Percentiles rank a stretch among this genome's conserved stretches.
Evolutionary conservation across 2,797 vertebrate genomes (phyloP).

Genomic region (Nothura maculosa): DNA sequence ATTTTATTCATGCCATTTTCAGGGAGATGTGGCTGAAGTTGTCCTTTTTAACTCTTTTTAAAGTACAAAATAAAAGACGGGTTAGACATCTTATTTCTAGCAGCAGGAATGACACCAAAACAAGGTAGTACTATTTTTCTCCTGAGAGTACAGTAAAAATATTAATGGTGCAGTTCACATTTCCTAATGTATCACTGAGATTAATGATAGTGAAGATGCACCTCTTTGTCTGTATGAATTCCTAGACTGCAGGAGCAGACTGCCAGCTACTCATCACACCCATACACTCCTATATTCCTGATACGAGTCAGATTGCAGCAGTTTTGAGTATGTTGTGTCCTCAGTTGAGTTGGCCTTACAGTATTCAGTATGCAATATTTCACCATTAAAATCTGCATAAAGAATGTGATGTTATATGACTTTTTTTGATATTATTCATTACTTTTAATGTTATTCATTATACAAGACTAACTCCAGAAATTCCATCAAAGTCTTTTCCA

Average conservation of each 20-base stretch:
- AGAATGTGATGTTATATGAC: not conserved
- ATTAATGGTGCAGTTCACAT: not conserved
- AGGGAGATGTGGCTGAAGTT: not conserved
- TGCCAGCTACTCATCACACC: not conserved
- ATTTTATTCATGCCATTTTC: not conserved
- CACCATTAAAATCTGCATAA: not conserved
- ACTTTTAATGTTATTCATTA: not conserved
- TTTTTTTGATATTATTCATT: not conserved
- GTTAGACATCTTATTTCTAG: not conserved
- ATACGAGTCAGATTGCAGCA: not conserved
- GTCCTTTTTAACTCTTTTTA: not conserved
- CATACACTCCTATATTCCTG: not conserved
- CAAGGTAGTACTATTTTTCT: not conserved
- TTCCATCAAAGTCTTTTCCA: not conserved
- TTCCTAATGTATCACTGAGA: not conserved
- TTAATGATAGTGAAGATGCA: not conserved
- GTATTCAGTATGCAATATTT: not conserved
- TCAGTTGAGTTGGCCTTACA: not conserved
- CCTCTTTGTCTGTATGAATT: accelerated
- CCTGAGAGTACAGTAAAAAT: not conserved
- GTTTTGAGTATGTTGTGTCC: not conserved
- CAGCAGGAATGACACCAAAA: not conserved
- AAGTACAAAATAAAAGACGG: not conserved
- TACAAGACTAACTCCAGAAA: not conserved
- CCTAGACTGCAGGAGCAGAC: not conserved